These are phyloP conservation scores for Sebastes glaucus DNA, from an alignment of 2,797 vertebrate species.

Conservation along the genomic window DNA sequence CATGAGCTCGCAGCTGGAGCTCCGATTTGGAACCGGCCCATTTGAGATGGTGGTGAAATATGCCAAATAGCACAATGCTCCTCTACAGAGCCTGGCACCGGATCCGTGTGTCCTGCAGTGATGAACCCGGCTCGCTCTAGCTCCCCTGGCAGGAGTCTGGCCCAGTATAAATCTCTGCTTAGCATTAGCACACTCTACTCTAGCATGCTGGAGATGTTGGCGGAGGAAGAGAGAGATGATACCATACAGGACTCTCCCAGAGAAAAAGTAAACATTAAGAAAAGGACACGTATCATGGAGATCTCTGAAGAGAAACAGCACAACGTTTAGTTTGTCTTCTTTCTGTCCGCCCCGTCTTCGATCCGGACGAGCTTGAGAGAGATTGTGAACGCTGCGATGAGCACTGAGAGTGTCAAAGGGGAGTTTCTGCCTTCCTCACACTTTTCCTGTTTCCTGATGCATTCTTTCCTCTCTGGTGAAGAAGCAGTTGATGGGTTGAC, in stretches of 20 bases:
- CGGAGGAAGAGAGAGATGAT: constrained; percentile 1
- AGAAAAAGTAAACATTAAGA: constrained; percentile 25
- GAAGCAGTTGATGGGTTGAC: constrained; percentile 53
- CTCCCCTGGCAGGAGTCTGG: constrained; percentile 57
- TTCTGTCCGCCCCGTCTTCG: background rate
- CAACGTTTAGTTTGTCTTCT: constrained; percentile 11
- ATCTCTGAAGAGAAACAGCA: constrained; percentile 14
- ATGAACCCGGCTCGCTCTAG: constrained; percentile 56
- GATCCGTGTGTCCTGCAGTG: constrained; percentile 45
- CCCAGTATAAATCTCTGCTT: constrained; percentile 38
- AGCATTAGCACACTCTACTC: constrained; percentile 25
- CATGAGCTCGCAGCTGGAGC: constrained; percentile 61
- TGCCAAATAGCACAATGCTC: constrained; percentile 67
- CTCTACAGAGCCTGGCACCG: constrained; percentile 57
- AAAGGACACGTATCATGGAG: constrained; percentile 4
- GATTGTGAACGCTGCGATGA: constrained; percentile 42
- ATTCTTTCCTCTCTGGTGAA: constrained; percentile 50
- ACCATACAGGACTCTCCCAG: background rate
- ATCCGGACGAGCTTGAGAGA: constrained; percentile 55
- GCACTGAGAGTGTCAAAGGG: constrained; percentile 50
- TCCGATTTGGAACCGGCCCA: constrained; percentile 57
- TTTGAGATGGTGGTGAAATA: constrained; percentile 53
- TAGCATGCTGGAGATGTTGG: constrained; percentile 20
- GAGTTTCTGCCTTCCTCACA: constrained; percentile 43
- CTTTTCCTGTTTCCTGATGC: constrained; percentile 53